A percentile compares a stretch with the other conserved stretches of the same genome.
Evolutionary conservation across 1,140 invertebrate genomes (phyloP).

Genomic region (Drosophila erecta): DNA sequence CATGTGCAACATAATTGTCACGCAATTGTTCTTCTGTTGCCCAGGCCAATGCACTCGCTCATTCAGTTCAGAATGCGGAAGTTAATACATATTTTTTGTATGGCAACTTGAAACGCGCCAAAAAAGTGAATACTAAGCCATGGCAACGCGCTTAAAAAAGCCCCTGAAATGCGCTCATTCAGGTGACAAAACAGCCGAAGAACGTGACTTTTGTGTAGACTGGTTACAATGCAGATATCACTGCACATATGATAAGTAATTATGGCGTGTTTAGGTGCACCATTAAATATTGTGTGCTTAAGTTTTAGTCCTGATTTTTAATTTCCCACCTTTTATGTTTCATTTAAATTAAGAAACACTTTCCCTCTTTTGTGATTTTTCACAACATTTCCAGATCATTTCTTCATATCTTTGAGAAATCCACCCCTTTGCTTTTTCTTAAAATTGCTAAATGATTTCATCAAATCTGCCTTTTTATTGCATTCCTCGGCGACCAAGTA

Average conservation of each 20-base stretch:
- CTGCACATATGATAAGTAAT: slow-evolving; percentile 1
- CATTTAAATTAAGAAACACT: no score
- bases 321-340: no score
- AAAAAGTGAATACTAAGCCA: neutral
- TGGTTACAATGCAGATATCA: neutral
- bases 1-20: slow-evolving; percentile 62
- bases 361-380: no score
- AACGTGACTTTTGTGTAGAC: slow-evolving; percentile 28
- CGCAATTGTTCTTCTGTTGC: slow-evolving; percentile 29
- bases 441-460: slow-evolving; percentile 12
- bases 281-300: neutral
- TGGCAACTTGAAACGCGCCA: slow-evolving; percentile 13
- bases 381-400: no score
- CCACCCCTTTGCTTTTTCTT: neutral
- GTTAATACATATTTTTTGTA: slow-evolving; percentile 33
- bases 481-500: slow-evolving; percentile 24
- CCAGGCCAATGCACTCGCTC: slow-evolving; percentile 39
- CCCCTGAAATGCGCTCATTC: slow-evolving; percentile 8
- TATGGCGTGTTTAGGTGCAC: neutral
- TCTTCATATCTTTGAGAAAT: no score
- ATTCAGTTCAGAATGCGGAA: slow-evolving; percentile 59
- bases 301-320: neutral
- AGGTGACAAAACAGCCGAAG: slow-evolving; percentile 18
- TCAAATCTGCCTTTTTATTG: slow-evolving; percentile 31
- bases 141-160: slow-evolving; percentile 17